phyloP scores from a whole-genome alignment of 2,888 invertebrate genomes.

The Hemithea aestivaria region DNA sequence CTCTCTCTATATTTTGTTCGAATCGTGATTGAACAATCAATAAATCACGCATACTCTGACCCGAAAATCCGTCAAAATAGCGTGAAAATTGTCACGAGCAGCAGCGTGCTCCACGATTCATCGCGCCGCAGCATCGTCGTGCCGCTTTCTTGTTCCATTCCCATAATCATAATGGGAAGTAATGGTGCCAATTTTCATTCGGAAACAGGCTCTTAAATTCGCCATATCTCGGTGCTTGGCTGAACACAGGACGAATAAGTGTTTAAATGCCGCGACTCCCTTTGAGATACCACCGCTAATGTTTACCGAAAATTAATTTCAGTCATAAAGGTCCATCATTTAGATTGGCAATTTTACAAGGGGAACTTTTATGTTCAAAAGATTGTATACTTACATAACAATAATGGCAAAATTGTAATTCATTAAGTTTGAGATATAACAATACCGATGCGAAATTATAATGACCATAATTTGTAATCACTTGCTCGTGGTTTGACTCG shows the following conservation, averaged over 20 bases:
- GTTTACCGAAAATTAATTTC: slow-evolving; percentile 24
- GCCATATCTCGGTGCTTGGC: slow-evolving; percentile 51
- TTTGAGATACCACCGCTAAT: slow-evolving; percentile 39
- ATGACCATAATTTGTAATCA: too few species aligned
- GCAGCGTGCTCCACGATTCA: slow-evolving; percentile 43
- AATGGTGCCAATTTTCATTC: slow-evolving; percentile 63
- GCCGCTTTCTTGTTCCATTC: slow-evolving; percentile 63
- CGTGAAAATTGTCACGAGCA: slow-evolving; percentile 52
- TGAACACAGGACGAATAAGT: slow-evolving; percentile 41
- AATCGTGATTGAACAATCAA: slow-evolving; percentile 21
- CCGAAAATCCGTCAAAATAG: slow-evolving; percentile 44
- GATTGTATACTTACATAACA: too few species aligned
- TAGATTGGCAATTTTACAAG: too few species aligned
- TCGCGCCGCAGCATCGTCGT: slow-evolving; percentile 42
- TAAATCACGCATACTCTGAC: slow-evolving; percentile 18
- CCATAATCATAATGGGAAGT: slow-evolving; percentile 66
- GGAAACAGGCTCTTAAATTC: slow-evolving; percentile 53
- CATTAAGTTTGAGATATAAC: too few species aligned
- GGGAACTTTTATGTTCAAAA: too few species aligned
- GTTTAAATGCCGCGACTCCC: slow-evolving; percentile 43
- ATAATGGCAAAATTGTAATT: too few species aligned
- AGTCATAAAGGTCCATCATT: neutral
- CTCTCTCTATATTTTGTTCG: slow-evolving; percentile 10
- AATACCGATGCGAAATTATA: too few species aligned
- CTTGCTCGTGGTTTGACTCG: too few species aligned